Base-by-base conservation (phyloP, 2,888 invertebrate genomes). In the Neocrepidodera transversa region DNA sequence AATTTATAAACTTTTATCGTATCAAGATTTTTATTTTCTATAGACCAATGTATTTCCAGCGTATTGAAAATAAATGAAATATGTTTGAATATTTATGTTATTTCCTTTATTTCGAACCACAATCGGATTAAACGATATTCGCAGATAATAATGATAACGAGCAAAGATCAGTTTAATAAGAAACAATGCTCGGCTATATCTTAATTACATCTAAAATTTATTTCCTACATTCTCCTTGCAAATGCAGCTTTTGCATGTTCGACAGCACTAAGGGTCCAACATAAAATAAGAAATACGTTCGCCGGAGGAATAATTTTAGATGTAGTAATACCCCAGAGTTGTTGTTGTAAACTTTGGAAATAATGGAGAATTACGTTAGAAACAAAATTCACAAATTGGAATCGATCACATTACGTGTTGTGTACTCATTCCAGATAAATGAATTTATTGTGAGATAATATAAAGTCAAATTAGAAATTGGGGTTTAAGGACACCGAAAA, bases 181-280 rank as follows among this genome's bases (percentile, higher is more conserved):
- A 52, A 47, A 38, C 30, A 38, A 58, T 38, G 38, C 47, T 14
- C 16, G 13, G 20, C 58, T 35, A 36, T 52, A 58, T 58, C 58
- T 58, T 58, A 52, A 58, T 58, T 58, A 52, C 52, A 47, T 58
- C 35, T 28, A 43, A 32, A 45, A 47, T 52, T 58, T 47, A 58
- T 58, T 58, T 58, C 43, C 26, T 23, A 28, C 20, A 14, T 50
- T 57, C 23, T 11, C 23, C n/a, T 36, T 52, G 20, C 38, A 40
- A 58, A 58, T 52, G 52, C 47, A 38, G 10, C 28, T 23, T 43
- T 52, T 30, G 58, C 58, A 52, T 58, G 58, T 52, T 58, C 38
- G 52, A 52, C 52, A 47, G n/a, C 52, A 58, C 23, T 58, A 43
- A 32, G 26, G 20, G 35, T 16, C 18, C 3, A 3, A 38, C 40